A percentile compares a stretch with the other conserved stretches of the same genome.
phyloP scores from a whole-genome alignment of 2,113 vertebrate genomes.

The Anseranas semipalmata region DNA sequence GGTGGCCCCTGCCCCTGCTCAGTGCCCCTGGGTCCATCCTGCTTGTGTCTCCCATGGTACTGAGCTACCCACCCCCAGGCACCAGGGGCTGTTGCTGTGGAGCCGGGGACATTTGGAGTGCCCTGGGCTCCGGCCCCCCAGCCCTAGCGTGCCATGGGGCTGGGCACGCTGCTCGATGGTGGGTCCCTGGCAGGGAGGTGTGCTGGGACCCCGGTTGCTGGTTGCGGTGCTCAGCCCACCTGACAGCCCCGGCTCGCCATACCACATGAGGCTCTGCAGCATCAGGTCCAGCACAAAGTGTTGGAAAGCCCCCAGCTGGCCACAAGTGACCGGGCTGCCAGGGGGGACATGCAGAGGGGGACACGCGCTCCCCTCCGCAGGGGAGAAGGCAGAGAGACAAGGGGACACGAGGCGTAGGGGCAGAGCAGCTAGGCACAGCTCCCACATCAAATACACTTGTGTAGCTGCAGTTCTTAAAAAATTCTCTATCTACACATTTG shows the following conservation, averaged over 20 bases:
- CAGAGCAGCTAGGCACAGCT: not conserved
- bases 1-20: not conserved
- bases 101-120: not conserved
- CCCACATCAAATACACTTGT: not conserved
- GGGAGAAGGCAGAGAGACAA: not conserved
- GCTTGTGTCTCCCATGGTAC: fast-evolving
- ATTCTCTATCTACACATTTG: slow-evolving; percentile 68
- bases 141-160: not conserved
- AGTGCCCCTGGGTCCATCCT: not conserved
- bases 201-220: fast-evolving
- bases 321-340: not conserved
- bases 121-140: not conserved
- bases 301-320: not conserved
- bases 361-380: not conserved
- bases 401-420: not conserved
- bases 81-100: fast-evolving
- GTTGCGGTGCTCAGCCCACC: fast-evolving
- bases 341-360: not conserved
- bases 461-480: slow-evolving; percentile 58
- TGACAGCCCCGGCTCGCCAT: not conserved
- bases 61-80: not conserved
- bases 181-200: not conserved
- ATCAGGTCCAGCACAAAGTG: not conserved
- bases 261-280: not conserved
- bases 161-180: not conserved